Percentiles rank a stretch among this genome's conserved stretches.
phyloP scores from a whole-genome alignment of 2,797 vertebrate genomes.

The Alectoris magna region DNA sequence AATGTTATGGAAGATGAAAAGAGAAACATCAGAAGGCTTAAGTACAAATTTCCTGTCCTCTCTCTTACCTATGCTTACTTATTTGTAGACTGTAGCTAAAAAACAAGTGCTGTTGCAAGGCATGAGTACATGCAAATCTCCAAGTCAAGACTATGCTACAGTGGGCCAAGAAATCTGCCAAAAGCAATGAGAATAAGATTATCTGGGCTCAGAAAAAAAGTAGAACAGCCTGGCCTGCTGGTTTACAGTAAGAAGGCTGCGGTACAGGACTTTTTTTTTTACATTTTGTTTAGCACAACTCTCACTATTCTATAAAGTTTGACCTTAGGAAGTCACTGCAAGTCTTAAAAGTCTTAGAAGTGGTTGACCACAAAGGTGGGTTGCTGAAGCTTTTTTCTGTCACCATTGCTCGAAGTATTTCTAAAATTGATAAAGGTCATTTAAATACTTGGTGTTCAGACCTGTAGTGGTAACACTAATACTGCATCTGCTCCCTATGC shows the following conservation, averaged over 20 bases:
- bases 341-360: background rate
- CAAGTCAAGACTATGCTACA: background rate
- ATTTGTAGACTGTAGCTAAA: background rate
- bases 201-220: background rate
- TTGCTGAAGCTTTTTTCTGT: background rate
- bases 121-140: background rate
- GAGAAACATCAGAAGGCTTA: background rate
- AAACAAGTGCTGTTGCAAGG: background rate
- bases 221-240: background rate
- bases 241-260: background rate
- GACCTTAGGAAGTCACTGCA: background rate
- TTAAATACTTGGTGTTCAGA: background rate
- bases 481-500: background rate
- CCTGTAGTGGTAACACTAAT: background rate
- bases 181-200: background rate
- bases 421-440: background rate
- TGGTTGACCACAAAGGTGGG: background rate
- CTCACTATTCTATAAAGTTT: background rate
- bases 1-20: background rate
- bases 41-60: background rate
- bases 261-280: background rate
- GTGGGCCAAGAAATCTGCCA: background rate
- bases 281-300: background rate
- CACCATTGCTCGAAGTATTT: background rate
- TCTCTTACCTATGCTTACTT: background rate